Base-by-base conservation (phyloP, 2,888 invertebrate genomes). In the Leptinotarsa rubiginosa region DNA sequence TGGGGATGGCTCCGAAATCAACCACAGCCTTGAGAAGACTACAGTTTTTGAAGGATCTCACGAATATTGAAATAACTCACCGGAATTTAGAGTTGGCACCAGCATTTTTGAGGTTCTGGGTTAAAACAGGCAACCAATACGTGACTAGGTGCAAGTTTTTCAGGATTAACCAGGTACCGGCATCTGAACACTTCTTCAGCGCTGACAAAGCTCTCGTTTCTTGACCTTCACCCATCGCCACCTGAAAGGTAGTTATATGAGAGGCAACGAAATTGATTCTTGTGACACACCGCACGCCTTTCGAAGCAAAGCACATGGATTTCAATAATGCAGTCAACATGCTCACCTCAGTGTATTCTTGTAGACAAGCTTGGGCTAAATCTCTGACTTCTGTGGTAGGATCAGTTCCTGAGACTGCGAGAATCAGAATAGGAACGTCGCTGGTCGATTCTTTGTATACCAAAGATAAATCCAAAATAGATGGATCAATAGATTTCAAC, bases 371-470 rank as follows among this genome's bases (percentile, higher is more conserved):
- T 15, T 88, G 83, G 0, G 94, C 94, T 56, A 95, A 87, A 66
- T 92, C 91, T 74, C 91, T 89, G 13, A 97, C 89, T 86, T 97
- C 96, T 25, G 92, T 91, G 0, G 97, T 94, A 22, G 97, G 98
- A 90, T 99, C 98, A 52, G 95, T 94, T 47, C 98, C 98, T 31
- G 96, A 93, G 70, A 96, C 94, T 56, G 95, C 93, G 69, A 98
- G 91, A 81, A 99, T 90, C 65, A 99, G 88, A 70, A 96, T 92
- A 0, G 98, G 96, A 81, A 95, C 93, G 0, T 85, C 83, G 1
- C 89, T 84, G 4, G 86, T 80, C 0, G 91, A 91, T 83, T 93
- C 93, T 65, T 89, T 87, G 49, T 90, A 88, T 31, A 92, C 87
- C 77, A 90, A 89, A 69, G 83, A 79, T 22, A 88, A 78, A 74